Percentiles rank a stretch among this genome's conserved stretches.
Evolutionary conservation across 1,140 invertebrate species (phyloP).

Genomic region (Leptopilina clavipes): DNA sequence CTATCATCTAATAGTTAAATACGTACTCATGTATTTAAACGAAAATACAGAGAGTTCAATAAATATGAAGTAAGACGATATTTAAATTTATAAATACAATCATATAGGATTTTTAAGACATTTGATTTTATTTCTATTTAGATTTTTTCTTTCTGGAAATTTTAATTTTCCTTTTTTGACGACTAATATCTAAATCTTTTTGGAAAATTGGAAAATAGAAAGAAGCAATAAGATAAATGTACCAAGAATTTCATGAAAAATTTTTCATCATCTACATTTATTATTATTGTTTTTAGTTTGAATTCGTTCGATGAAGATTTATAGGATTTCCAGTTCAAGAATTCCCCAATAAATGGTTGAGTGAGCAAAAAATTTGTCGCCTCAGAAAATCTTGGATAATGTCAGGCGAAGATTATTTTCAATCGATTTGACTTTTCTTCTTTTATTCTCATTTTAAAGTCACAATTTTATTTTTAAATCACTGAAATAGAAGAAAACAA

Average conservation of each 20-base stretch:
- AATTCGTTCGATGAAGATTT: background rate
- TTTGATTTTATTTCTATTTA: background rate
- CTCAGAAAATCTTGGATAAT: conserved; percentile 14
- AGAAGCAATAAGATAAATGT: too few species aligned
- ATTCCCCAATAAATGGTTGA: background rate
- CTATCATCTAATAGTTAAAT: conserved; percentile 19
- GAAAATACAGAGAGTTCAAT: conserved; percentile 34
- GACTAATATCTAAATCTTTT: too few species aligned
- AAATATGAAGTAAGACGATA: background rate
- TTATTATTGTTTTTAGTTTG: background rate
- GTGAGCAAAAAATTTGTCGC: background rate
- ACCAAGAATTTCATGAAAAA: too few species aligned
- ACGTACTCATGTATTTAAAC: conserved; percentile 1
- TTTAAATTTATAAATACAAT: conserved; percentile 40
- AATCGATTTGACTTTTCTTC: background rate
- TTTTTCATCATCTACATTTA: too few species aligned
- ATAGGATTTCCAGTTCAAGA: background rate
- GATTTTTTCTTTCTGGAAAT: background rate
- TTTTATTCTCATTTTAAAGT: background rate
- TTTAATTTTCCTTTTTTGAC: too few species aligned
- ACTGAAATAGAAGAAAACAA: too few species aligned
- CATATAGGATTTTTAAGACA: background rate
- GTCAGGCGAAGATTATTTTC: background rate
- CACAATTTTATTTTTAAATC: background rate
- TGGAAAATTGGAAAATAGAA: too few species aligned